Base-by-base conservation (phyloP, 2,888 invertebrate species). In the Leistus spinibarbis region DNA sequence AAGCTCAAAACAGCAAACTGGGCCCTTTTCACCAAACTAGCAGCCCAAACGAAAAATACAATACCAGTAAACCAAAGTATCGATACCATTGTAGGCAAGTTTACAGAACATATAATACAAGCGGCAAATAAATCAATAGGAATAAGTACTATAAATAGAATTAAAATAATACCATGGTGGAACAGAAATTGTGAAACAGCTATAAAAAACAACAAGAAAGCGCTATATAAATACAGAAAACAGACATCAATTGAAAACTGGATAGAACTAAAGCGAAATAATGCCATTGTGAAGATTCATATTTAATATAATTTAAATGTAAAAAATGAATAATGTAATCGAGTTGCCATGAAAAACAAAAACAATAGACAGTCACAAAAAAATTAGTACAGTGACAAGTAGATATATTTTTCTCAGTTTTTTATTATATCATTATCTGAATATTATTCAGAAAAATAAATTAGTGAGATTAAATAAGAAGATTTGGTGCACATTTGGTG, bases 81-180 rank as follows among this genome's bases (percentile, higher is more conserved):
- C 20, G 40, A 60, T 20, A 60, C 10, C 23, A 62, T 20, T 5
- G 57, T 70, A 20, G 19, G 2, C 40, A 63, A 63, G 7, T 62
- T 70, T 20, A 40, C 70, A 62, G n/a, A 10, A 10, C 62, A 70
- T 40, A 62, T 62, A 20, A 62, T 27, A 63, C 19, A 62, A 62
- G 70, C 63, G 13, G 63, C 70, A 27, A 60, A 60, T 27, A 53
- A 10, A 19, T 4, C 53, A 7, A 40, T 70, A 7, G 63, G 62
- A 9, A 22, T 62, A 60, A 69, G 54, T 23, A 69, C 23, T 24
- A 56, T 23, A 69, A 40, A 62, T 56, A 24, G 16, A 53, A 23
- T 24, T n/a, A 70, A 20, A 69, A 60, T n/a, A 22, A 54, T 70
- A 10, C 53, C 70, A 2, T 70, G 69, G 69, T 69, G 69, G 69